These are phyloP conservation scores for Heterodera carotae DNA, from an alignment of 1,140 invertebrate species.

Conservation along the genomic window DNA sequence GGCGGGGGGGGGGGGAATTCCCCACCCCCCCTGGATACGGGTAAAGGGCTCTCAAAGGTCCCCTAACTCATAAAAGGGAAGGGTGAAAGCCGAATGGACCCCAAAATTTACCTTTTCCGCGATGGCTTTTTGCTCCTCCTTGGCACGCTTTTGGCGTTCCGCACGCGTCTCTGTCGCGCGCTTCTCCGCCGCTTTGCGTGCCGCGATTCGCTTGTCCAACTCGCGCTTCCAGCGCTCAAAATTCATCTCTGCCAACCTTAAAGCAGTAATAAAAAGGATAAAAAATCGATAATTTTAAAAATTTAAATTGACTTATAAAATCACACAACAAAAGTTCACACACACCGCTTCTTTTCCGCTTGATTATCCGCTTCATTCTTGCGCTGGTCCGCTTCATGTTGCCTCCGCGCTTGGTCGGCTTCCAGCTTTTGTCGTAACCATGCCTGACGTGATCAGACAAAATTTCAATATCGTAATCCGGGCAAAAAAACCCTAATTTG, in stretches of 20 bases:
- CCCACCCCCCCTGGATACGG: no score
- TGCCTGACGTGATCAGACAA: no score
- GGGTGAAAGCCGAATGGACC: no score
- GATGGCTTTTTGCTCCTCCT: neutral
- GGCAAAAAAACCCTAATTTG: no score
- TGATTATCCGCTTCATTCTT: neutral
- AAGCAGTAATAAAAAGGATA: neutral
- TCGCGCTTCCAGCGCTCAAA: constrained; percentile 20
- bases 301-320: neutral
- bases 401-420: neutral
- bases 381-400: neutral
- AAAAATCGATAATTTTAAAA: neutral
- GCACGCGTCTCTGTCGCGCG: neutral
- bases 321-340: no score
- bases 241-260: neutral
- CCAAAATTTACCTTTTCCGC: neutral
- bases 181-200: neutral
- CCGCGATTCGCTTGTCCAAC: constrained; percentile 11
- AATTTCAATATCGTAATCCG: no score
- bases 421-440: constrained; percentile 11
- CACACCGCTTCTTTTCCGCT: neutral
- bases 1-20: no score
- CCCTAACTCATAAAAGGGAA: no score
- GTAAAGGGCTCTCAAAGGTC: no score
- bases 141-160: neutral